Conservation (phyloP, 2,797 vertebrate genomes). For the Bradypodion pumilum region DNA sequence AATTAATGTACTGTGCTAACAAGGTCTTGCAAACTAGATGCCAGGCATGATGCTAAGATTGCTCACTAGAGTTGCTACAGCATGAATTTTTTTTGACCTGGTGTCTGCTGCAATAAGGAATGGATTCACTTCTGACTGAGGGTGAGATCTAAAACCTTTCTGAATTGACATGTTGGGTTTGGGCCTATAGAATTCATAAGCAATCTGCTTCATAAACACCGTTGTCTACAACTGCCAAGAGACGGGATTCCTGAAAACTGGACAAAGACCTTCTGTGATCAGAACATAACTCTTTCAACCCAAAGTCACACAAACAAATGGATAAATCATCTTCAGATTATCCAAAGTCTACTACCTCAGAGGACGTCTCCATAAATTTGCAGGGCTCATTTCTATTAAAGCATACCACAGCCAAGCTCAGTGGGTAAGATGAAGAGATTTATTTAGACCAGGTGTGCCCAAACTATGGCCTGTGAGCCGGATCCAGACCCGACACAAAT, state of each 20-base stretch:
- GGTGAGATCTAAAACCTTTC: neutral
- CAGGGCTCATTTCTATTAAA: neutral
- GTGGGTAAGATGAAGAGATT: neutral
- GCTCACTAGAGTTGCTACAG: neutral
- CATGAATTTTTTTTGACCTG: neutral
- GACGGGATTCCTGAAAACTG: neutral
- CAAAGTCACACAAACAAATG: neutral
- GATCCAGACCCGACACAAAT: too few species aligned
- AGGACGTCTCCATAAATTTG: neutral
- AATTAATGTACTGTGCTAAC: neutral
- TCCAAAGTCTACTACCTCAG: neutral
- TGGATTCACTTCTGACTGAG: neutral
- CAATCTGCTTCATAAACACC: too few species aligned
- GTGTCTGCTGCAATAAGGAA: neutral
- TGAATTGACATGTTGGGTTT: neutral
- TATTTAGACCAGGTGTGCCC: too few species aligned
- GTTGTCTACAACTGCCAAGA: too few species aligned
- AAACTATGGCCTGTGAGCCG: too few species aligned
- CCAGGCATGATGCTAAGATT: neutral
- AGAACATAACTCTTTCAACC: neutral
- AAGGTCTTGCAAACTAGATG: neutral
- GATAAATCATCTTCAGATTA: too few species aligned
- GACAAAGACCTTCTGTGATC: neutral
- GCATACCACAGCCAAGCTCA: neutral
- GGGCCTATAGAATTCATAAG: neutral